Evolutionary conservation across 2,888 invertebrate species (phyloP).

Genomic region (Coelopa pilipes): DNA sequence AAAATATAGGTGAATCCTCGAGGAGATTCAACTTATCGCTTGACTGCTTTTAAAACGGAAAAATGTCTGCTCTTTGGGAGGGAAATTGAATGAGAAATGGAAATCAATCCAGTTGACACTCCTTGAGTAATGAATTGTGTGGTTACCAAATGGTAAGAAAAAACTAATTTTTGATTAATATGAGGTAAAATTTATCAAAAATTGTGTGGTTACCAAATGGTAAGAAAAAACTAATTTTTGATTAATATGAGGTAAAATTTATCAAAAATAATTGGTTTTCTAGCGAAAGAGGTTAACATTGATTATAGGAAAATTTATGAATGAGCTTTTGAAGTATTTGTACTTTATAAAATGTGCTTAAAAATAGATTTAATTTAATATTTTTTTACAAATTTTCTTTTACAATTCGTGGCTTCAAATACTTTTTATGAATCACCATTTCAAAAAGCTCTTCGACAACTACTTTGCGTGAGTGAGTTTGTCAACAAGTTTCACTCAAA

Average conservation of each 20-base stretch:
- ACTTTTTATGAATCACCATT: no score
- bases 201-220: no score
- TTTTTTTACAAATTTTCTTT: no score
- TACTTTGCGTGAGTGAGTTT: background rate
- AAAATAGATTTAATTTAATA: no score
- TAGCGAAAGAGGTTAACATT: no score
- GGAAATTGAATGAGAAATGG: background rate
- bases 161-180: background rate
- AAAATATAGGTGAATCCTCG: conserved; percentile 37
- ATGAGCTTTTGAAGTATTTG: no score
- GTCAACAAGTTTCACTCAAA: conserved; percentile 14
- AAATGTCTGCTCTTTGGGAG: background rate
- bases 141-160: background rate
- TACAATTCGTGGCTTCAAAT: no score
- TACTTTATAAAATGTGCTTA: no score
- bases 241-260: no score
- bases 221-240: no score
- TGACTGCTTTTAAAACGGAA: background rate
- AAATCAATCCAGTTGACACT: background rate
- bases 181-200: background rate
- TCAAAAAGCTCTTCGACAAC: background rate
- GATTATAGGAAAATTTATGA: background rate
- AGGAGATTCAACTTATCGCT: background rate
- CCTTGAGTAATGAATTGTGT: background rate
- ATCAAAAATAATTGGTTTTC: no score